phyloP scores from a whole-genome alignment of 2,797 vertebrate species.

The Chromobotia macracanthus region DNA sequence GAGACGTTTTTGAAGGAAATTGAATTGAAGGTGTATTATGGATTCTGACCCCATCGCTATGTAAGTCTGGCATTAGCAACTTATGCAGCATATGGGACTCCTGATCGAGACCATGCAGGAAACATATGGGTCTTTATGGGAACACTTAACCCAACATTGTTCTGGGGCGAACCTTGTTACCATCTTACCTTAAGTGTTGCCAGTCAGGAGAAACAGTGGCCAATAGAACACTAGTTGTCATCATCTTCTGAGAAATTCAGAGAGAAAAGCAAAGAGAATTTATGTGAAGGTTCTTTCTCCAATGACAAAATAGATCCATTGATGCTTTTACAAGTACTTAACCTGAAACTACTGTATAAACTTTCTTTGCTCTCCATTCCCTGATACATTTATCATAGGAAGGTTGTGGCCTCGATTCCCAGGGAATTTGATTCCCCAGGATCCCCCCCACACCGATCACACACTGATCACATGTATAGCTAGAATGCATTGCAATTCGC shows the following conservation, averaged over 20 bases:
- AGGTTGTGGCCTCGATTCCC: too few relatives aligned
- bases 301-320: neutral
- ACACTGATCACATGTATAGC: too few relatives aligned
- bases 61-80: constrained; percentile 61
- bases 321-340: constrained; percentile 1
- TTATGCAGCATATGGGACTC: constrained; percentile 48
- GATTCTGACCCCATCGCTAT: constrained; percentile 62
- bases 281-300: neutral
- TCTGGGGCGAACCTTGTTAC: constrained; percentile 62
- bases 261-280: neutral
- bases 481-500: too few relatives aligned
- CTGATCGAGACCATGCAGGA: constrained; percentile 57
- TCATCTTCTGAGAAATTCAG: too few relatives aligned
- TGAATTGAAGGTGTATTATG: constrained; percentile 71
- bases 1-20: constrained; percentile 65
- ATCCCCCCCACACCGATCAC: too few relatives aligned
- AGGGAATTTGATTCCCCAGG: too few relatives aligned
- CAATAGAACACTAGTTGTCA: constrained; percentile 73
- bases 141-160: constrained; percentile 75
- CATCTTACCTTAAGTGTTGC: constrained; percentile 64
- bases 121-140: constrained; percentile 70
- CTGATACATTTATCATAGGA: neutral
- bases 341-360: neutral
- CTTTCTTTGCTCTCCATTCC: neutral
- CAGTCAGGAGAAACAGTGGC: constrained; percentile 70